Evolutionary conservation across 2,113 vertebrate genomes (phyloP).

Genomic region (Anas platyrhynchos): DNA sequence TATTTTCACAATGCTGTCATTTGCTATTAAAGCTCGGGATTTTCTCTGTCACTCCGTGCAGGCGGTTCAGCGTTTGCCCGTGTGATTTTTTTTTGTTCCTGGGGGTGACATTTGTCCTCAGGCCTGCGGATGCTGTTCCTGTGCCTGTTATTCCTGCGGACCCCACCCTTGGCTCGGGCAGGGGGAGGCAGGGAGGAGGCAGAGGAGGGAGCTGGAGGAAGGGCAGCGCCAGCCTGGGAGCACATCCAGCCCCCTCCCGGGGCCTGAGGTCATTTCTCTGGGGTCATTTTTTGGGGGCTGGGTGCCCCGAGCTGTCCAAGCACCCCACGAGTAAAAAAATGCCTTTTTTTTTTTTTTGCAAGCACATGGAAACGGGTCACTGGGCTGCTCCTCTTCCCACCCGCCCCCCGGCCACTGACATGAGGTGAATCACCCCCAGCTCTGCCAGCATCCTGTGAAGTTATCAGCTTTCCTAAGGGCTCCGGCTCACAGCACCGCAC

Average conservation of each 20-base stretch:
- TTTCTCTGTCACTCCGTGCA: neutral
- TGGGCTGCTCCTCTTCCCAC: neutral
- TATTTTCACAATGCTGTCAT: slow-evolving; percentile 31
- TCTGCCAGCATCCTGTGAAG: slow-evolving; percentile 31
- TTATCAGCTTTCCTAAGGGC: neutral
- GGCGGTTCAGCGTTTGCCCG: neutral
- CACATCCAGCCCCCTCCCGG: slow-evolving; percentile 20
- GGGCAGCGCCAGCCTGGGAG: slow-evolving; percentile 7
- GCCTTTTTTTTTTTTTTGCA: neutral
- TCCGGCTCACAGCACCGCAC: neutral
- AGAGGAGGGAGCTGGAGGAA: slow-evolving; percentile 19
- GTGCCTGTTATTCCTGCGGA: slow-evolving; percentile 46
- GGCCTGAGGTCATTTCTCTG: slow-evolving; percentile 58
- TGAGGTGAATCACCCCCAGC: slow-evolving; percentile 55
- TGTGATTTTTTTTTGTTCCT: neutral
- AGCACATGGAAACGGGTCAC: neutral
- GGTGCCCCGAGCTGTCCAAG: slow-evolving; percentile 10
- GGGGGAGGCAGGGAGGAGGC: neutral
- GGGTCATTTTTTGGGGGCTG: neutral
- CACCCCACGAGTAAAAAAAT: slow-evolving; percentile 38
- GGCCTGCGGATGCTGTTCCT: slow-evolving; percentile 2
- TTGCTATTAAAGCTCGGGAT: slow-evolving; percentile 11
- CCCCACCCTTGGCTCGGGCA: slow-evolving; percentile 10
- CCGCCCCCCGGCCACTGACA: neutral
- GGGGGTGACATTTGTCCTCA: neutral